Percentiles rank a stretch among this genome's conserved stretches.
These are phyloP conservation scores for Lateolabrax maculatus DNA, from an alignment of 2,797 vertebrate genomes.

Conservation along the genomic window DNA sequence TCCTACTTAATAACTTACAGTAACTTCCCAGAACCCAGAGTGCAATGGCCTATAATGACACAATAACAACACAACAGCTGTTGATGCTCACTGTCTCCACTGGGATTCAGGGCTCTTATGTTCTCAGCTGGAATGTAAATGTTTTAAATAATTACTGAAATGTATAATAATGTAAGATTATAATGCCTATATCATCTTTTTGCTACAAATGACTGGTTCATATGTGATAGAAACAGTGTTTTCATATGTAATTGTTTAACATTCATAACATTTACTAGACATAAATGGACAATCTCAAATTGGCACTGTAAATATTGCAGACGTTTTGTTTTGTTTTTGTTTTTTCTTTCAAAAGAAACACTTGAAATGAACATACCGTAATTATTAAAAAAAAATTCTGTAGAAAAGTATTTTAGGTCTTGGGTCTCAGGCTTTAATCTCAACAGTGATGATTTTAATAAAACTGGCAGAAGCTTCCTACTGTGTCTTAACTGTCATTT, in stretches of 20 bases:
- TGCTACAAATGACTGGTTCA: not conserved
- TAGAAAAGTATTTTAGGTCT: not conserved
- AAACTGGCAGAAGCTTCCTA: not conserved
- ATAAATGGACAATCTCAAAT: constrained; percentile 13
- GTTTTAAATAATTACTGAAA: constrained; percentile 36
- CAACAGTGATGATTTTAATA: not conserved
- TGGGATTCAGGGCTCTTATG: constrained; percentile 35
- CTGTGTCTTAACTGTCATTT: not conserved
- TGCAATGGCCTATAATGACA: constrained; percentile 53
- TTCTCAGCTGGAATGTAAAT: constrained; percentile 36
- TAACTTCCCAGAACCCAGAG: constrained; percentile 49
- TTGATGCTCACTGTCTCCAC: constrained; percentile 23
- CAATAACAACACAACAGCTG: constrained; percentile 47
- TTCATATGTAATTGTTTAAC: not conserved
- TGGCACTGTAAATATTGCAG: not conserved
- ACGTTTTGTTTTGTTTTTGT: not conserved
- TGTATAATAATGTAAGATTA: constrained; percentile 18
- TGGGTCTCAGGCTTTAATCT: not conserved
- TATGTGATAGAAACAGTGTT: not conserved
- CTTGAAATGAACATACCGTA: constrained; percentile 13
- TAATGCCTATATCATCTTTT: not conserved
- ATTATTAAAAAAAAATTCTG: not conserved
- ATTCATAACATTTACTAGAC: not conserved
- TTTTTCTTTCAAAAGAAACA: not conserved
- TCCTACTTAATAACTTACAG: constrained; percentile 44